Evolutionary conservation across 2,888 invertebrate genomes (phyloP).

Genomic region (Agelastica alni): DNA sequence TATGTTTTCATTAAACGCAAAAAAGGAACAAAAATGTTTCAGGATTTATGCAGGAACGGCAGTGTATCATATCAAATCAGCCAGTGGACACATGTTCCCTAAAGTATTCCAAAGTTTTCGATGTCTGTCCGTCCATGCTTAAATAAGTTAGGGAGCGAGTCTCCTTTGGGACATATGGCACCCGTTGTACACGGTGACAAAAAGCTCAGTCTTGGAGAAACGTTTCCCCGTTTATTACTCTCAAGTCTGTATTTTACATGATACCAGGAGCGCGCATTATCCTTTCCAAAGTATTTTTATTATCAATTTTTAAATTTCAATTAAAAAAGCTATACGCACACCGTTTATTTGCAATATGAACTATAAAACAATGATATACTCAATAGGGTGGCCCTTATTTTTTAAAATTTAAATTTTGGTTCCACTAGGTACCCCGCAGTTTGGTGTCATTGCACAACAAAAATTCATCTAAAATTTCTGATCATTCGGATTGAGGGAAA

Average conservation of each 20-base stretch:
- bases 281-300: too few relatives aligned
- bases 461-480: too few relatives aligned
- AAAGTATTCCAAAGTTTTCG: slow-evolving; percentile 37
- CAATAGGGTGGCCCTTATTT: too few relatives aligned
- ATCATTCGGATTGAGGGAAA: too few relatives aligned
- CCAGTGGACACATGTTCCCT: slow-evolving; percentile 37
- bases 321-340: too few relatives aligned
- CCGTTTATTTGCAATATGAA: too few relatives aligned
- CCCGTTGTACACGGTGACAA: slow-evolving; percentile 20
- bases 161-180: slow-evolving; percentile 28
- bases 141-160: slow-evolving; percentile 39
- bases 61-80: slow-evolving; percentile 40
- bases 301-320: too few relatives aligned
- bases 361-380: too few relatives aligned
- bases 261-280: neutral
- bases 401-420: too few relatives aligned
- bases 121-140: slow-evolving; percentile 40
- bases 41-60: slow-evolving; percentile 7
- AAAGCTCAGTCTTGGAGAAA: slow-evolving; percentile 22
- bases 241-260: slow-evolving; percentile 21
- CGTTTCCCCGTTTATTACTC: slow-evolving; percentile 23
- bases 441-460: too few relatives aligned
- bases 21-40: neutral
- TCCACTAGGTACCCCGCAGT: too few relatives aligned
- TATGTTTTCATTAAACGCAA: neutral